These are phyloP conservation scores for Trachelus troglodyta DNA, from an alignment of 2,888 invertebrate species.

Conservation along the genomic window DNA sequence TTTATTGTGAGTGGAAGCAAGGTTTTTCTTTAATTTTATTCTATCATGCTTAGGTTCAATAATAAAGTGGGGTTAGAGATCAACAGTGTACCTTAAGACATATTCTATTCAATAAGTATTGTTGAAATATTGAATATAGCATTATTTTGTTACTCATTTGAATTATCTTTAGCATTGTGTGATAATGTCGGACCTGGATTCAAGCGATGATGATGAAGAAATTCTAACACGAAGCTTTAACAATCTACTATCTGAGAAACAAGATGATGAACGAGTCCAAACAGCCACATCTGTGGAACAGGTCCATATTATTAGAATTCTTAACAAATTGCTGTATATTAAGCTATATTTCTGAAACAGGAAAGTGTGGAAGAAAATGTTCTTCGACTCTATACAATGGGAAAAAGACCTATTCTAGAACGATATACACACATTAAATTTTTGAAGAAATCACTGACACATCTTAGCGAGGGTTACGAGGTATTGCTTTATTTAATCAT, in stretches of 20 bases:
- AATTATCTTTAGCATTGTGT: conserved; percentile 5
- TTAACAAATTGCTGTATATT: not conserved
- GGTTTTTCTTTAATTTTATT: not conserved
- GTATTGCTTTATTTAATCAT: conserved; percentile 47
- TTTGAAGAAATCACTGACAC: conserved; percentile 76
- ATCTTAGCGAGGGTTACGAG: conserved; percentile 79
- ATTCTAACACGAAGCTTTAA: conserved; percentile 49
- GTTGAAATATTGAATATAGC: not conserved
- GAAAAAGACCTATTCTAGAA: conserved; percentile 73
- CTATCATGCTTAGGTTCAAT: not conserved
- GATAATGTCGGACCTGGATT: conserved; percentile 48
- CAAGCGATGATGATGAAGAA: conserved; percentile 38
- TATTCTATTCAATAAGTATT: not conserved
- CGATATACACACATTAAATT: conserved; percentile 75
- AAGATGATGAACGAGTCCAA: conserved; percentile 72
- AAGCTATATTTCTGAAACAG: conserved; percentile 59
- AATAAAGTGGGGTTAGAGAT: not conserved
- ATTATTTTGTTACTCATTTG: not conserved
- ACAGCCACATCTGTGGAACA: conserved; percentile 73
- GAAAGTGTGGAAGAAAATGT: conserved; percentile 71
- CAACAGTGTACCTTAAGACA: not conserved
- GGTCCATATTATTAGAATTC: conserved; percentile 58
- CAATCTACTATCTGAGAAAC: conserved; percentile 65
- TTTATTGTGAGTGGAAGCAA: not conserved
- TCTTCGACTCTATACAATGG: conserved; percentile 67